These are phyloP conservation scores for Eupithecia subumbrata DNA, from an alignment of 2,888 invertebrate genomes.

Conservation along the genomic window DNA sequence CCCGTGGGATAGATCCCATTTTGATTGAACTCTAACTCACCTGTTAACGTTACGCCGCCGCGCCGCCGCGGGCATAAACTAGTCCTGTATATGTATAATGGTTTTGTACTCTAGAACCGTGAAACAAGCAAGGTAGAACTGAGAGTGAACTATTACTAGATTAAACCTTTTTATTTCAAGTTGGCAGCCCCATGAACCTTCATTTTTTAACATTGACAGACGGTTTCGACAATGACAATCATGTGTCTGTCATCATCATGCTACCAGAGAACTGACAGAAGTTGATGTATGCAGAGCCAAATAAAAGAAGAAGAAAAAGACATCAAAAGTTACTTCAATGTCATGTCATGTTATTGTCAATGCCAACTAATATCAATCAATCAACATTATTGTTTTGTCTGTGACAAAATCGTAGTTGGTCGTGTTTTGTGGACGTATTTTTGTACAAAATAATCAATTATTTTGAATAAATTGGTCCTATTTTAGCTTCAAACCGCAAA, in stretches of 20 bases:
- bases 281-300: too few relatives aligned
- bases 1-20: too few relatives aligned
- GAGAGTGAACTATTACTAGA: background rate
- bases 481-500: background rate
- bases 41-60: too few relatives aligned
- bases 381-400: background rate
- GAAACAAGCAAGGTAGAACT: background rate
- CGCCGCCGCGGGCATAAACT: too few relatives aligned
- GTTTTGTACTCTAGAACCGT: background rate
- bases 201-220: background rate
- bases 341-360: background rate
- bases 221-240: too few relatives aligned
- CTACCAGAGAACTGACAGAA: too few relatives aligned
- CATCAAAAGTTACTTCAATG: background rate
- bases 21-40: too few relatives aligned
- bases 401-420: conserved; percentile 5
- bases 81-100: too few relatives aligned
- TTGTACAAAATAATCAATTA: background rate
- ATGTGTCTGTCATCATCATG: too few relatives aligned
- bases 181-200: background rate
- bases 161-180: background rate
- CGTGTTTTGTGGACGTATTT: conserved; percentile 37
- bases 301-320: too few relatives aligned
- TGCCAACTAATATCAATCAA: background rate
- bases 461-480: background rate